Percentiles rank a stretch among this genome's conserved stretches.
phyloP scores from a whole-genome alignment of 2,797 vertebrate species.

The Numenius phaeopus region DNA sequence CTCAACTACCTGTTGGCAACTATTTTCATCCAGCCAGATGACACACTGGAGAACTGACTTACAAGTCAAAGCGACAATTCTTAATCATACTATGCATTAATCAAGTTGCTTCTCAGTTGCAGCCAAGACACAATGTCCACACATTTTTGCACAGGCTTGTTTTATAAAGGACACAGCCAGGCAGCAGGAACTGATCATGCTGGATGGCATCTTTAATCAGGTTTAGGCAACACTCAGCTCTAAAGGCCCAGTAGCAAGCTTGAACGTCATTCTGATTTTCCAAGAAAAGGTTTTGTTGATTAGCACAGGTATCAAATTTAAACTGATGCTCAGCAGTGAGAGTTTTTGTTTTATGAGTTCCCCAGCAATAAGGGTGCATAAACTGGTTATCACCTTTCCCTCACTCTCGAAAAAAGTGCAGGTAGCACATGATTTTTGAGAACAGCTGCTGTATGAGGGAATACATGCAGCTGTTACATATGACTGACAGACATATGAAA shows the following conservation, averaged over 20 bases:
- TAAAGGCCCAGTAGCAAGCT: neutral
- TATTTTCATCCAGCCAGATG: neutral
- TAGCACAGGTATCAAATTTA: neutral
- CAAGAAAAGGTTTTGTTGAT: neutral
- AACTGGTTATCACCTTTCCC: neutral
- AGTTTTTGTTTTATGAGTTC: neutral
- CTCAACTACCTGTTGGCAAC: neutral
- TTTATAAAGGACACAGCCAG: neutral
- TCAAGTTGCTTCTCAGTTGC: neutral
- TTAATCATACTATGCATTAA: neutral
- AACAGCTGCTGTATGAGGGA: neutral
- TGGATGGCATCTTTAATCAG: neutral
- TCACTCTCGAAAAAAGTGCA: neutral
- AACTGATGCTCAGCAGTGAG: neutral
- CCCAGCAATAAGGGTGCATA: neutral
- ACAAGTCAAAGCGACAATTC: neutral
- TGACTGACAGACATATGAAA: neutral
- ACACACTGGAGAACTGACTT: neutral
- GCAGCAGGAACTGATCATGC: neutral
- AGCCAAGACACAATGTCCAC: neutral
- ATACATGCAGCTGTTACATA: neutral
- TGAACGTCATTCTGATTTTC: neutral
- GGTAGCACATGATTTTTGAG: neutral
- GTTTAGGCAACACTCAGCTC: neutral
- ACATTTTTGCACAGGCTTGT: neutral